phyloP scores from a whole-genome alignment of 2,113 vertebrate genomes.

The Okapia johnstoni region DNA sequence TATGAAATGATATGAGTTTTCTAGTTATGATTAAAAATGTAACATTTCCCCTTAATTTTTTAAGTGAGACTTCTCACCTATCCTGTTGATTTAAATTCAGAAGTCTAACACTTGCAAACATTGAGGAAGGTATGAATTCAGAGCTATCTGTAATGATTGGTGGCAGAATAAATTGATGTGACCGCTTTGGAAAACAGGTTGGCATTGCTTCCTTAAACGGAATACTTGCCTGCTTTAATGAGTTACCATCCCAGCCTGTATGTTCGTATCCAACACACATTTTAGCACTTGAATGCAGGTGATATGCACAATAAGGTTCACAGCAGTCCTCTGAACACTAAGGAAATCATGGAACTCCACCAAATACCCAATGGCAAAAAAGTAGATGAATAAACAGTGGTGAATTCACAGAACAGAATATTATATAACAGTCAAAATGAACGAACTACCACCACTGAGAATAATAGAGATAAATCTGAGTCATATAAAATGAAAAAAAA shows the following conservation, averaged over 20 bases:
- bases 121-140: not conserved
- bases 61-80: not conserved
- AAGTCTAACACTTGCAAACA: not conserved
- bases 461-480: not conserved
- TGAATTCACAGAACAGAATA: not conserved
- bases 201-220: not conserved
- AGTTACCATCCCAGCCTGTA: not conserved
- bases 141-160: not conserved
- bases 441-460: not conserved
- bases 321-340: not conserved
- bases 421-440: not conserved
- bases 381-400: not conserved
- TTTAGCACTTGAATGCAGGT: not conserved
- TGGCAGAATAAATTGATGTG: not conserved
- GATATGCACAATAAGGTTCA: not conserved
- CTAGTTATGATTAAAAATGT: not conserved
- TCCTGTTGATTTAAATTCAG: not conserved
- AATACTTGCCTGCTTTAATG: not conserved
- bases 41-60: not conserved
- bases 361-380: not conserved
- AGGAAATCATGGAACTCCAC: not conserved
- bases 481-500: not conserved
- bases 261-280: not conserved
- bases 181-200: not conserved
- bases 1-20: not conserved